Percentiles rank a stretch among this genome's conserved stretches.
Evolutionary conservation across 2,113 vertebrate species (phyloP).

Genomic region (Rhea americana): DNA sequence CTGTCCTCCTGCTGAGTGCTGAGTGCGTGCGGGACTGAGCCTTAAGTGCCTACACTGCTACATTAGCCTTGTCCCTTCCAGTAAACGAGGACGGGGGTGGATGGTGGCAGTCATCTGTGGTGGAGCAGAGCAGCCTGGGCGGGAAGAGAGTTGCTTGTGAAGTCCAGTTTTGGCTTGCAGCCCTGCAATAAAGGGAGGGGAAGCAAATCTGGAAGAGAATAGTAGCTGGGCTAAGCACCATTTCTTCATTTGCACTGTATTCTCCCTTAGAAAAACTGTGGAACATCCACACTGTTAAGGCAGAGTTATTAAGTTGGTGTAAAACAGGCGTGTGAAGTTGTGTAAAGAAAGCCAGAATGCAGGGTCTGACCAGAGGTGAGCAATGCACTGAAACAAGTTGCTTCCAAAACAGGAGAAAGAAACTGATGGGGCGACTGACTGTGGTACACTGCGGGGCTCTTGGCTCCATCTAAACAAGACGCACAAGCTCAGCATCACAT

Average conservation of each 20-base stretch:
- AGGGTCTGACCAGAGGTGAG: rapidly evolving
- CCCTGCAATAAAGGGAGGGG: too few relatives aligned
- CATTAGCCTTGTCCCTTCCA: rapidly evolving
- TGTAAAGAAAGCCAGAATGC: not conserved
- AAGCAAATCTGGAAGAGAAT: rapidly evolving
- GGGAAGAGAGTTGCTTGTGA: not conserved
- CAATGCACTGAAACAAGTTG: not conserved
- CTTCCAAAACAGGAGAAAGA: rapidly evolving
- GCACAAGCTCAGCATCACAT: rapidly evolving
- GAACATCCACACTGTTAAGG: not conserved
- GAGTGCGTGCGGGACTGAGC: not conserved
- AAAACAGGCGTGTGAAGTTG: not conserved
- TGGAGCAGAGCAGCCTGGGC: not conserved
- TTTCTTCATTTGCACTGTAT: not conserved
- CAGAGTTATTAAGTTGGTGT: not conserved
- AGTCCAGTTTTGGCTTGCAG: not conserved
- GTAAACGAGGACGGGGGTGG: not conserved
- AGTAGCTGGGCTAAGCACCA: not conserved
- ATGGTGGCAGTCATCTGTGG: not conserved
- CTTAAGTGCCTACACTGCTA: rapidly evolving
- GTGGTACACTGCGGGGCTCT: rapidly evolving
- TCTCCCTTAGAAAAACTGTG: not conserved
- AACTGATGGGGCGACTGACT: rapidly evolving
- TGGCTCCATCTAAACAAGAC: not conserved
- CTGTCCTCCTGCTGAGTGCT: rapidly evolving